phyloP scores from a whole-genome alignment of 2,888 invertebrate genomes.

The Panopea generosa region DNA sequence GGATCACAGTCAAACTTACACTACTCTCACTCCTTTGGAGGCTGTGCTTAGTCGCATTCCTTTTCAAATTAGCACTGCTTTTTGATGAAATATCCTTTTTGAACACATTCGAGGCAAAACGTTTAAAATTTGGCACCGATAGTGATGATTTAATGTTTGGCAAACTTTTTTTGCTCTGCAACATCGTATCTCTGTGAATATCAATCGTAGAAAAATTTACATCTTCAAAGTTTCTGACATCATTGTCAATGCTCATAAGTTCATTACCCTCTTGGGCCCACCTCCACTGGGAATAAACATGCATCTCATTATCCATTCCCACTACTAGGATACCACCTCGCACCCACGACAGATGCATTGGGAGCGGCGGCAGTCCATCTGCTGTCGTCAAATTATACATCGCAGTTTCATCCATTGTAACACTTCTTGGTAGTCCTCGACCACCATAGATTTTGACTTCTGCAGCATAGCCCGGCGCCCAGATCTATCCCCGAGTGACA shows the following conservation, averaged over 20 bases:
- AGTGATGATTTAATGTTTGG: conserved; percentile 73
- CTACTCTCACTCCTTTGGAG: conserved; percentile 77
- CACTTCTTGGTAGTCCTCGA: conserved; percentile 94
- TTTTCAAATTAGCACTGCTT: conserved; percentile 53
- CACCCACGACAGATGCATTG: conserved; percentile 99
- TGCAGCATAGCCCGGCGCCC: conserved; percentile 88
- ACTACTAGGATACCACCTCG: conserved; percentile 98
- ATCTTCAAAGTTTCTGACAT: conserved; percentile 53
- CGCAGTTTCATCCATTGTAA: conserved; percentile 98
- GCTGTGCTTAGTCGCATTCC: conserved; percentile 57
- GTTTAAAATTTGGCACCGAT: conserved; percentile 77
- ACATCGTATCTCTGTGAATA: conserved; percentile 44
- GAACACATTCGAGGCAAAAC: conserved; percentile 50
- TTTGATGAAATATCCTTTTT: conserved; percentile 41
- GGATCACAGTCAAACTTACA: conserved; percentile 78
- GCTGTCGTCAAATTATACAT: conserved; percentile 95
- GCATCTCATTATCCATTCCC: conserved; percentile 99
- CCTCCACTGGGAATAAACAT: conserved; percentile 98
- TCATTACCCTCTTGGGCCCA: conserved; percentile 57
- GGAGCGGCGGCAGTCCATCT: conserved; percentile 97
- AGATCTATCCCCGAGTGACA: conserved; percentile 28
- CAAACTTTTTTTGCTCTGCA: conserved; percentile 68
- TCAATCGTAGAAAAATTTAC: conserved; percentile 56
- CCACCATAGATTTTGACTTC: conserved; percentile 96
- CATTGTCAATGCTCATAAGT: conserved; percentile 27